phyloP scores from a whole-genome alignment of 2,797 vertebrate species.

The Cichlasoma orientale region DNA sequence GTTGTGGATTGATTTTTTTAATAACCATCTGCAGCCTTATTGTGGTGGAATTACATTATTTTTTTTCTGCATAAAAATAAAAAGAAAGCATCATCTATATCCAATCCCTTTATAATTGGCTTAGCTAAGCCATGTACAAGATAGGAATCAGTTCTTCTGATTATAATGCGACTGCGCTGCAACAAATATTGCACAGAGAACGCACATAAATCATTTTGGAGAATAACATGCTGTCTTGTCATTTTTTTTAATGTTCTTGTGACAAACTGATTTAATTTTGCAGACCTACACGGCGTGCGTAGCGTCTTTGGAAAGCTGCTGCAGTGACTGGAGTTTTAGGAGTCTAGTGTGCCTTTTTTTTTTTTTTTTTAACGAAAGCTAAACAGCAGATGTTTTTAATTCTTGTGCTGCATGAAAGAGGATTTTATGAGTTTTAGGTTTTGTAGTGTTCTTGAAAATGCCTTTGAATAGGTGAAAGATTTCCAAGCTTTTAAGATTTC shows the following conservation, averaged over 20 bases:
- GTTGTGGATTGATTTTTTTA: conserved; percentile 2
- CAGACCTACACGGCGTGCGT: not conserved
- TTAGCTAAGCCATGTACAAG: conserved; percentile 19
- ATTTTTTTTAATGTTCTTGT: conserved; percentile 4
- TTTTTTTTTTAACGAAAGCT: not conserved
- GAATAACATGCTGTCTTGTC: conserved; percentile 26
- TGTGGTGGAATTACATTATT: conserved; percentile 13
- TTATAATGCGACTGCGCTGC: not conserved
- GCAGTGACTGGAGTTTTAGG: conserved; percentile 2
- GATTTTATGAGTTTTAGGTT: not conserved
- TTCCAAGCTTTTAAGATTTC: conserved; percentile 16
- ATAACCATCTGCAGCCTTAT: conserved; percentile 1
- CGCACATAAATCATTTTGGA: conserved; percentile 10
- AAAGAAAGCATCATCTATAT: conserved; percentile 16
- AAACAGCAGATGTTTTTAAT: conserved; percentile 10
- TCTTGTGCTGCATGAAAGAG: conserved; percentile 2
- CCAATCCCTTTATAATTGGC: conserved; percentile 25
- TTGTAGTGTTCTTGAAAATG: not conserved
- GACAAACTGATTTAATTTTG: conserved; percentile 30
- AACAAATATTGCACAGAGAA: conserved; percentile 14
- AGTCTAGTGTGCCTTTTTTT: not conserved
- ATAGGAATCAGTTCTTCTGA: conserved; percentile 4
- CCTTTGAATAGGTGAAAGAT: not conserved
- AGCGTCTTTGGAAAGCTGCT: conserved; percentile 9
- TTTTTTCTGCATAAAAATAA: conserved; percentile 18